phyloP scores from a whole-genome alignment of 2,888 invertebrate genomes.

The Eurytoma californica region DNA sequence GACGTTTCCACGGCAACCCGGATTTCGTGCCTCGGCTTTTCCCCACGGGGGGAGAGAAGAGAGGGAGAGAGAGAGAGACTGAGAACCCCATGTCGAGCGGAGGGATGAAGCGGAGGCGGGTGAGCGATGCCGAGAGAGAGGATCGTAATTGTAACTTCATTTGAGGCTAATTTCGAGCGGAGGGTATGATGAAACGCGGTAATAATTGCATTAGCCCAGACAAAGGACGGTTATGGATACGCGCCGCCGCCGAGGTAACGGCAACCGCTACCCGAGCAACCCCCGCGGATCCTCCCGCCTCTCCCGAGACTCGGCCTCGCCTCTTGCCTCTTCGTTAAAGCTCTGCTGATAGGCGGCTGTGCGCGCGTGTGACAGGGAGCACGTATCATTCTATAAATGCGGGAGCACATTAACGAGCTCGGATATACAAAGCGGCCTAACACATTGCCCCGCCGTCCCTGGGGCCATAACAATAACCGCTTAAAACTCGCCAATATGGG shows the following conservation, averaged over 20 bases:
- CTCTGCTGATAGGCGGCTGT: not conserved
- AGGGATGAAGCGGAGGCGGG: constrained; percentile 30
- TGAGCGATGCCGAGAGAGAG: constrained; percentile 47
- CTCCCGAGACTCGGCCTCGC: constrained; percentile 7
- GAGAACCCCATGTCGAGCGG: not conserved
- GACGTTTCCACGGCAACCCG: constrained; percentile 75
- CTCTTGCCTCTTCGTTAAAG: constrained; percentile 19
- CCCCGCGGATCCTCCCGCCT: constrained; percentile 17
- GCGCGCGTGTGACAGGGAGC: not conserved
- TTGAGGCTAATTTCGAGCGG: constrained; percentile 74
- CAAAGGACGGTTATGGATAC: constrained; percentile 75
- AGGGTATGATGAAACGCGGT: constrained; percentile 74
- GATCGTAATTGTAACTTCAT: constrained; percentile 73
- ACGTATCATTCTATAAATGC: constrained; percentile 13
- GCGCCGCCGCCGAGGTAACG: constrained; percentile 66
- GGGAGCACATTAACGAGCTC: not conserved
- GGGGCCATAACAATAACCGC: constrained; percentile 46
- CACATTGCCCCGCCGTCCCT: constrained; percentile 8
- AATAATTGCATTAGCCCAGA: constrained; percentile 74
- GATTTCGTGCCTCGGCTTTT: constrained; percentile 66
- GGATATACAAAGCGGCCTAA: not conserved
- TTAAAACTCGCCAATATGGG: constrained; percentile 29
- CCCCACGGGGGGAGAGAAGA: constrained; percentile 7
- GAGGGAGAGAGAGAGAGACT: constrained; percentile 24
- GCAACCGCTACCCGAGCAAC: not conserved